Conservation (phyloP, 2,797 vertebrate genomes). For the Astyanax mexicanus region DNA sequence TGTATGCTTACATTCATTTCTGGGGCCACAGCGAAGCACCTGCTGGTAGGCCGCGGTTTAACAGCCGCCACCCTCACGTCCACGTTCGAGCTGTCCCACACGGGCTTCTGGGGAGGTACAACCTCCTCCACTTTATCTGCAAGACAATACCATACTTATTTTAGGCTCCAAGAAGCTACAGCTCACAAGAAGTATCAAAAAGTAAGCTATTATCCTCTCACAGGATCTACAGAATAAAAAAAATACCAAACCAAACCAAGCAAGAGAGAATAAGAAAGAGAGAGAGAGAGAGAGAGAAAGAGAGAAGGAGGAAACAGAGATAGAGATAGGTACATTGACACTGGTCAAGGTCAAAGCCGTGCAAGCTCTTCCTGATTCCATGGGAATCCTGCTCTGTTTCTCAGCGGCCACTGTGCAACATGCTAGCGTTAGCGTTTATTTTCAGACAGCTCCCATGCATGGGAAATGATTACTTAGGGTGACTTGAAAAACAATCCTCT, state of each 20-base stretch:
- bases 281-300: conserved; percentile 24
- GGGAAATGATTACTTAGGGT: conserved; percentile 85
- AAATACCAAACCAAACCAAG: conserved; percentile 52
- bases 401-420: conserved; percentile 71
- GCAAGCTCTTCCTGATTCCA: conserved; percentile 74
- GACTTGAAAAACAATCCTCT: conserved; percentile 83
- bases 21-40: conserved; percentile 83
- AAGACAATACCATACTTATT: conserved; percentile 57
- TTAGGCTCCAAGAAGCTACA: conserved; percentile 33
- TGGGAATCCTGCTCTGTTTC: conserved; percentile 51
- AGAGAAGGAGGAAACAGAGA: conserved; percentile 41
- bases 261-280: conserved; percentile 44
- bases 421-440: conserved; percentile 68
- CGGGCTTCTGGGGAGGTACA: conserved; percentile 82
- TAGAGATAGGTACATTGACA: conserved; percentile 62
- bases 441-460: conserved; percentile 78
- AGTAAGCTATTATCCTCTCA: conserved; percentile 57
- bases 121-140: conserved; percentile 90
- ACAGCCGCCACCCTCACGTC: conserved; percentile 87
- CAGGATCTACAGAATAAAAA: conserved; percentile 42
- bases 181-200: conserved; percentile 29
- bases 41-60: conserved; percentile 87
- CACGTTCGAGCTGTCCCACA: conserved; percentile 83
- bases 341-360: conserved; percentile 75
- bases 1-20: conserved; percentile 89